Percentiles rank a stretch among this genome's conserved stretches.
Evolutionary conservation across 2,888 invertebrate genomes (phyloP).

Genomic region (Microplitis manilae): DNA sequence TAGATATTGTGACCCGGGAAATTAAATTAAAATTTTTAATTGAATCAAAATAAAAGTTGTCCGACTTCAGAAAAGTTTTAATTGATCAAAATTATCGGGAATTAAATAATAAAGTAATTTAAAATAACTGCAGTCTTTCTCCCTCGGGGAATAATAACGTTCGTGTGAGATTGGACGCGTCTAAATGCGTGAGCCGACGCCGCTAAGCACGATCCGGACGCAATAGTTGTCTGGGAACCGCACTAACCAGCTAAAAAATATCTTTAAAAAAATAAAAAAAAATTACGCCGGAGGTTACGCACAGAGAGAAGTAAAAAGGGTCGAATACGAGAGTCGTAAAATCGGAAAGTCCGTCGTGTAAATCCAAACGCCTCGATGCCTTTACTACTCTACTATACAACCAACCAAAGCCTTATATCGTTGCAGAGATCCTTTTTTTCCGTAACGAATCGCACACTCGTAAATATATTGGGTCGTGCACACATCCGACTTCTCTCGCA

Average conservation of each 20-base stretch:
- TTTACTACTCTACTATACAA: constrained; percentile 26
- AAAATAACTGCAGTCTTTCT: constrained; percentile 32
- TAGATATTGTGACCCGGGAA: too few relatives aligned
- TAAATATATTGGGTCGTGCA: constrained; percentile 44
- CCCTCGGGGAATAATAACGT: constrained; percentile 44
- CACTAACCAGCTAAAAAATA: constrained; percentile 11
- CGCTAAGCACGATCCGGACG: constrained; percentile 31
- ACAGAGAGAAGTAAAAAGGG: constrained; percentile 32
- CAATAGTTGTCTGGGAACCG: constrained; percentile 11
- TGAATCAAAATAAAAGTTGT: too few relatives aligned
- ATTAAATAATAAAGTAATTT: constrained; percentile 45
- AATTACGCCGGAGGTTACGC: constrained; percentile 45
- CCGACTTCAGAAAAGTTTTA: background rate
- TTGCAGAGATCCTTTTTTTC: constrained; percentile 28
- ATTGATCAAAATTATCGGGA: background rate
- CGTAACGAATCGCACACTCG: constrained; percentile 45
- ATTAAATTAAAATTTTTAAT: too few relatives aligned
- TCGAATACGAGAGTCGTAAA: constrained; percentile 49
- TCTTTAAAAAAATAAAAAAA: constrained; percentile 15
- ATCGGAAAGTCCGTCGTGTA: constrained; percentile 53
- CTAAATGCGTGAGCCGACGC: constrained; percentile 24
- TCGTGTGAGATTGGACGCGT: constrained; percentile 40
- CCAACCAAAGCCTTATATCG: constrained; percentile 40
- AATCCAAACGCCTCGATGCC: constrained; percentile 56
- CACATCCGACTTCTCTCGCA: constrained; percentile 7